Evolutionary conservation across 2,797 vertebrate species (phyloP).

Genomic region (Notamacropus eugenii): DNA sequence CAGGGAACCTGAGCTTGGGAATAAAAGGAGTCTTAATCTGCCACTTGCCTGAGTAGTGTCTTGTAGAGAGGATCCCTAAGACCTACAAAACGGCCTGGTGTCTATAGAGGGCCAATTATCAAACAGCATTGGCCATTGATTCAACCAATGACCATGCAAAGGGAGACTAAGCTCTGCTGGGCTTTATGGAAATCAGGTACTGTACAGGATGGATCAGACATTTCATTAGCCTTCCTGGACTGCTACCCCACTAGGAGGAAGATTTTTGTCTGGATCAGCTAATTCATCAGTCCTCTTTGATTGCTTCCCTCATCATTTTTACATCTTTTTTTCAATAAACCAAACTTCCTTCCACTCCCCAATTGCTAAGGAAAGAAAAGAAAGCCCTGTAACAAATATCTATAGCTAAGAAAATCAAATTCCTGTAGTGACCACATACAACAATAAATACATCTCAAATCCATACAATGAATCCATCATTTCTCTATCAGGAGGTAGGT

Average conservation of each 20-base stretch:
- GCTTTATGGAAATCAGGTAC: not conserved
- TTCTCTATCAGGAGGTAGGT: not conserved
- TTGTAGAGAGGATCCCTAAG: not conserved
- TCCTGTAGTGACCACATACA: not conserved
- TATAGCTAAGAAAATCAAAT: not conserved
- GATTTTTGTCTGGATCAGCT: not conserved
- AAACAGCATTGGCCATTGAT: not conserved
- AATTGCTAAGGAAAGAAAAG: not conserved
- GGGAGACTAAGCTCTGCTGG: not conserved
- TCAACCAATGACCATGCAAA: not conserved
- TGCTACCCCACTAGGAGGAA: not conserved
- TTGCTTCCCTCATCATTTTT: not conserved
- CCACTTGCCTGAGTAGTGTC: not conserved
- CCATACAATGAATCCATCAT: not conserved
- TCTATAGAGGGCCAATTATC: not conserved
- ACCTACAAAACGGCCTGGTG: fast-evolving
- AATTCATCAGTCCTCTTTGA: not conserved
- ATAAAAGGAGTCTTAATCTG: not conserved
- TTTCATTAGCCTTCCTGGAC: not conserved
- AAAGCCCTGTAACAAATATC: not conserved
- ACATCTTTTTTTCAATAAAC: not conserved
- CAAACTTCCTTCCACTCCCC: not conserved
- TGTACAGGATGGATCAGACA: not conserved
- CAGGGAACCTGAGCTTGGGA: no score
- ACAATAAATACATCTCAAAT: not conserved